Percentiles rank a stretch among this genome's conserved stretches.
These are phyloP conservation scores for Clusia tigrina DNA, from an alignment of 2,888 invertebrate species.

Conservation along the genomic window DNA sequence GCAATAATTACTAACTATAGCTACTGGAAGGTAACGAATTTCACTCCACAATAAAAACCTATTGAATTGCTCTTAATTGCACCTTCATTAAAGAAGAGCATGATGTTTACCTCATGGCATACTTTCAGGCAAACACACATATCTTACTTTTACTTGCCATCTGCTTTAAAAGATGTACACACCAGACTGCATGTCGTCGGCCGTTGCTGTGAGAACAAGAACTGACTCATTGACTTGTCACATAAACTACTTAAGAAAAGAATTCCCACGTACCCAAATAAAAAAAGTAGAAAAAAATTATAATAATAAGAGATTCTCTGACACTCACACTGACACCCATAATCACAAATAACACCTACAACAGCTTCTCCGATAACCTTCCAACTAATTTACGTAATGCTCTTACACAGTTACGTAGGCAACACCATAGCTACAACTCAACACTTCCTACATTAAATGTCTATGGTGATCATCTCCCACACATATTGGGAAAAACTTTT, in stretches of 20 bases:
- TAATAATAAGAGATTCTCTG: neutral
- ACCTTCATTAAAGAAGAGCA: no score
- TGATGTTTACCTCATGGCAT: no score
- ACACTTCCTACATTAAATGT: neutral
- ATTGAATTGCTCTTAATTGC: no score
- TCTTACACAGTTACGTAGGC: neutral
- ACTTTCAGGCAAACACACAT: no score
- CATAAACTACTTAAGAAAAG: neutral
- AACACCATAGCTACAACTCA: neutral
- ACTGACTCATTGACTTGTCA: no score
- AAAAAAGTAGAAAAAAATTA: neutral
- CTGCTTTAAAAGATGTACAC: no score
- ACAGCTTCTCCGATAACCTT: neutral
- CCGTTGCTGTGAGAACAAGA: neutral
- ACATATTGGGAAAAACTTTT: neutral
- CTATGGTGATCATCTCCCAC: neutral
- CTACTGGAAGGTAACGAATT: no score
- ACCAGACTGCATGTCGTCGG: neutral
- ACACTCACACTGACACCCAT: neutral
- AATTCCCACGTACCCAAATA: neutral
- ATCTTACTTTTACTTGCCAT: no score
- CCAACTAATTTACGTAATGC: constrained; percentile 5
- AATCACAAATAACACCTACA: neutral
- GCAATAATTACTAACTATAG: no score
- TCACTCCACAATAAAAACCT: no score